Base-by-base conservation (phyloP, 2,888 invertebrate genomes). In the Cataglyphis livida region DNA sequence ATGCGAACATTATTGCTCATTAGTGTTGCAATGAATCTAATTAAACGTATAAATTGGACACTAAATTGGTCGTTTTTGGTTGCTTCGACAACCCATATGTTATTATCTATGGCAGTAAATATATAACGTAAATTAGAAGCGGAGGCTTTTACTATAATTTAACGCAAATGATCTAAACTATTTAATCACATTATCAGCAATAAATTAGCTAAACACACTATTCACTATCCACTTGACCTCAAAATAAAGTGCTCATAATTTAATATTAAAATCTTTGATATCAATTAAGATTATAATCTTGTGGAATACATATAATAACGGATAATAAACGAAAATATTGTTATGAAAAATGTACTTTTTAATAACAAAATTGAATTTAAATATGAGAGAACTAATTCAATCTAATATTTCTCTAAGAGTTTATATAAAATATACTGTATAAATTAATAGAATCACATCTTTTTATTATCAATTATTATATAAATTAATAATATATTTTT, bases 1-100 rank as follows among this genome's bases (percentile, higher is more conserved):
- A 78, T 59, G 44, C 59, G 35, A 25, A 61, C 21, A 28, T 78
- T 59, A 21, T 12, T 44, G n/a, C 18, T 71, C 59, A 71, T 70
- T 79, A 79, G 38, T 61, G 28, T 35, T 25, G 44, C 71, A 79
- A 70, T 59, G 35, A 44, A 71, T 59, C 7, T 70, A 79, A 79
- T 79, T 79, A 71, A 79, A 70, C 71, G 78, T 71, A 71, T 61
- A 79, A 79, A 79, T 78, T 59, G 70, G 6, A 21, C 59, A 18
- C 59, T 59, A 25, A 68, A 78, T 79, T 71, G 44, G 32, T 35
- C 71, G 59, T 44, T 79, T 79, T 79, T 71, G 70, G 25, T 70
- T 71, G 71, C 25, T 66, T 61, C 59, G 25, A 66, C 25, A 59
- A 59, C 15, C 44, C 48, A 35, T 79, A 25, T 71, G 71, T 70